Evolutionary conservation across 1,140 invertebrate species (phyloP), one percentile per base, ranked within the genome.

Genomic region (Mylabris phalerata): DNA sequence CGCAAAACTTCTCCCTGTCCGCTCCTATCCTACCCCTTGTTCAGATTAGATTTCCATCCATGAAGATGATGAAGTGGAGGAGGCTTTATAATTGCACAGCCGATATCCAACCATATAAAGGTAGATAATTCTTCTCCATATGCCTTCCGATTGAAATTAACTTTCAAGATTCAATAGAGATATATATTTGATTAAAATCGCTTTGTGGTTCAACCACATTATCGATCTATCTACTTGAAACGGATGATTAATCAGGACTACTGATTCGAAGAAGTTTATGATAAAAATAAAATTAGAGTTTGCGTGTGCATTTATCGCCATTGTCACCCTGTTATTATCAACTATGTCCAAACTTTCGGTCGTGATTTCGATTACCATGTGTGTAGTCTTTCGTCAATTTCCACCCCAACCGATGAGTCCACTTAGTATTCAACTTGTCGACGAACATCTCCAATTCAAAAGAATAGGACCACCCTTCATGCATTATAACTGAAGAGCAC

Each of bases 181-280:
- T 26, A 10, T 19, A 32, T 39, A 59, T 59, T 59, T 59, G 57
- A 59, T 59, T 59, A 59, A 59, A 58, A 59, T 54, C 7, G 44
- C 57, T 54, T 59, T 59, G 57, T 47, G 57, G 26, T 6, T 43
- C 43, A 7, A 32, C 19, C 19, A 32, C 39, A 40, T 41, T 50
- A 40, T 7, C 10, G 13, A 27, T 50, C 27, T 27, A 9, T 19
- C 27, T 4, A 10, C 40, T 38, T 50, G 6, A 39, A 48, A 48
- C 47, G 47, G 38, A 47, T 47, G 19, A 47, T 47, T 9, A 19
- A 19, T 19, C 19, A 19, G 19, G 19, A 19, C 19, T 19, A 19
- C 19, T 19, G 19, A 19, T 19, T 19, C 19, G 19, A 19, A 19
- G 19, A 19, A 19, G 19, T 19, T 19, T 19, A 19, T 19, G 19